Conservation (phyloP, 1,140 invertebrate species). For the Zaprionus kolodkinae region DNA sequence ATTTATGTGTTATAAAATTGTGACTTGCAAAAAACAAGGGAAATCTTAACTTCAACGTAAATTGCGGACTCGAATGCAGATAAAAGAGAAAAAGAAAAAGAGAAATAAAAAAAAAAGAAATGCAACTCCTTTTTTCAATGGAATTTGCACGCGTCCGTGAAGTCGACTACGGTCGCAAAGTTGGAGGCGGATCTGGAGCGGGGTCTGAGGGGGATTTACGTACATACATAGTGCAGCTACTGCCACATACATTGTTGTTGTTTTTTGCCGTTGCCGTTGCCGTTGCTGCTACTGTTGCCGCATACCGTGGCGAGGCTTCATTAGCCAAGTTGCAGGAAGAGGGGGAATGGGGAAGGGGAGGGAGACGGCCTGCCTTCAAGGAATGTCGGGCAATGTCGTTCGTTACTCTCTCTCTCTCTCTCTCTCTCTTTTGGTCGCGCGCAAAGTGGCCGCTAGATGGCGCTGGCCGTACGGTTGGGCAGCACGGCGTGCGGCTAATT, state of each 20-base stretch:
- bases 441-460: conserved; percentile 60
- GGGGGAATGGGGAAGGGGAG: not conserved
- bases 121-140: conserved; percentile 67
- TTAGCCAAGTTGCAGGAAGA: conserved; percentile 41
- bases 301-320: conserved; percentile 53
- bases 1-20: not conserved
- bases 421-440: conserved; percentile 2
- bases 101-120: conserved; percentile 35
- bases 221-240: not conserved
- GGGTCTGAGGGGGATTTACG: too few species aligned
- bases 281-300: conserved; percentile 19
- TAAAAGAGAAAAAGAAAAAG: conserved; percentile 31
- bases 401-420: conserved; percentile 58
- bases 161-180: conserved; percentile 23
- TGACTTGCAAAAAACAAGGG: not conserved
- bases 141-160: conserved; percentile 77
- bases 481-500: conserved; percentile 68
- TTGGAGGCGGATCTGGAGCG: not conserved
- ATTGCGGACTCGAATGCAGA: conserved; percentile 66
- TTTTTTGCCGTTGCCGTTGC: conserved; percentile 2
- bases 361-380: conserved; percentile 29
- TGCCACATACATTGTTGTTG: conserved; percentile 25
- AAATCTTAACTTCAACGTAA: conserved; percentile 58
- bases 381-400: conserved; percentile 81
- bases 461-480: conserved; percentile 48